Percentiles rank a stretch among this genome's conserved stretches.
Evolutionary conservation across 2,113 vertebrate genomes (phyloP).

Genomic region (Mastomys natalensis): DNA sequence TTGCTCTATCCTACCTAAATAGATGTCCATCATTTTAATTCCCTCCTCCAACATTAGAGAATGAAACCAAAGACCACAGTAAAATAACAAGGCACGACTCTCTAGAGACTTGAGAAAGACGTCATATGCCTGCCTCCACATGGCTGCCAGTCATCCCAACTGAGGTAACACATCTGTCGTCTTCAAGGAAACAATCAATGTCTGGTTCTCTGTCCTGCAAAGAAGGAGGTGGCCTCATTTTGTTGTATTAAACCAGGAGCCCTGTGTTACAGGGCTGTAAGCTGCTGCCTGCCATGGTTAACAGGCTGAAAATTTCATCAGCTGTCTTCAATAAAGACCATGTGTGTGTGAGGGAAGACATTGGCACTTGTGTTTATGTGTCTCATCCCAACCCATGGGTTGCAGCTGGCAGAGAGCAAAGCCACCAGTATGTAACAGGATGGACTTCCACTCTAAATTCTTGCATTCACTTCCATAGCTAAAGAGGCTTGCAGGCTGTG

Average conservation of each 20-base stretch:
- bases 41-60: conserved; percentile 51
- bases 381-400: conserved; percentile 61
- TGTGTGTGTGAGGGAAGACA: conserved; percentile 58
- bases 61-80: conserved; percentile 63
- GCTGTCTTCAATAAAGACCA: conserved; percentile 84
- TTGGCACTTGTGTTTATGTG: conserved; percentile 57
- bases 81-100: conserved; percentile 80
- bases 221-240: conserved; percentile 84
- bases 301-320: conserved; percentile 80
- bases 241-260: conserved; percentile 79
- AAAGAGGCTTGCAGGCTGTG: neutral
- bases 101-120: conserved; percentile 76
- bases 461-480: neutral
- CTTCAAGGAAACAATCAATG: conserved; percentile 83
- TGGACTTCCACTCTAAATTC: conserved; percentile 33
- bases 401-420: conserved; percentile 18
- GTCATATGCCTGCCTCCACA: conserved; percentile 74
- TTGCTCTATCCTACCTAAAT: neutral
- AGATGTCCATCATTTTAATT: conserved; percentile 62
- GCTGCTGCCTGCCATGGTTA: conserved; percentile 81
- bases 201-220: conserved; percentile 83
- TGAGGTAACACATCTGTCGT: conserved; percentile 86
- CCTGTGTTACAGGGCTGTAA: conserved; percentile 78
- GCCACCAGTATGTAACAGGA: conserved; percentile 7
- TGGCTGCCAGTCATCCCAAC: conserved; percentile 81